Base-by-base conservation (phyloP, 92 coral and sea anemone genomes). In the Umimayanthus kanabou region DNA sequence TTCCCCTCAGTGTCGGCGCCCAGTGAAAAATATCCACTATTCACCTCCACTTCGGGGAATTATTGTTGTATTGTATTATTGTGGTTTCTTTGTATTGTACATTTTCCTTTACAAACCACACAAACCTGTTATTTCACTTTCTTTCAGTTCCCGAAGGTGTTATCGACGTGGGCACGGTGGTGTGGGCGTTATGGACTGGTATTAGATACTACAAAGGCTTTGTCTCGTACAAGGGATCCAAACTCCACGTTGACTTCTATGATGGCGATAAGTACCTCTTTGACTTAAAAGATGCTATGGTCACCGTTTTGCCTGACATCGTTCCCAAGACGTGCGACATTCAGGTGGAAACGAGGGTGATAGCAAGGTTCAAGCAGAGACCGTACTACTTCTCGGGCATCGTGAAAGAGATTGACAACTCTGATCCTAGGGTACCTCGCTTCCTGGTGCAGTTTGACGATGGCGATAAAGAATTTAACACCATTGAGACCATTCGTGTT, bases 221-320 rank as follows among this genome's bases (percentile, higher is more conserved):
- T 70, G 91, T 97, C 39, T 90, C 98, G 11, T 91, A 91, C 93
- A 94, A 92, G 76, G 99, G 96, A 78, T 82, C 93, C 80, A 97
- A 95, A 66, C 76, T 97, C 37, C 98, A 97, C 70, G 98, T 97
- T 55, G 94, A 95, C 80, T 93, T 97, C 82, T 95, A 94, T 53
- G 98, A 95, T 42, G 98, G 98, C 20, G 95, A 93, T 67, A 95
- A 93, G 25, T 90, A 81, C 57, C 85, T 92, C 6, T 97, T 92
- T 70, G 96, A 94, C 65, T 80, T 94, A 61, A 97, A 94, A 82
- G 98, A 97, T 37, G 95, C 93, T 66, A 82, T 90, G n/a, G 89
- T 86, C 11, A 90, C 88, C 11, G 93, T 95, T 65, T 76, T 95
- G 15, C 98, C 98, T 43, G 98, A 95, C 43, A 84, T 90, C 28